phyloP scores from a whole-genome alignment of 2,797 vertebrate genomes.

The Craterocephalus amniculus region DNA sequence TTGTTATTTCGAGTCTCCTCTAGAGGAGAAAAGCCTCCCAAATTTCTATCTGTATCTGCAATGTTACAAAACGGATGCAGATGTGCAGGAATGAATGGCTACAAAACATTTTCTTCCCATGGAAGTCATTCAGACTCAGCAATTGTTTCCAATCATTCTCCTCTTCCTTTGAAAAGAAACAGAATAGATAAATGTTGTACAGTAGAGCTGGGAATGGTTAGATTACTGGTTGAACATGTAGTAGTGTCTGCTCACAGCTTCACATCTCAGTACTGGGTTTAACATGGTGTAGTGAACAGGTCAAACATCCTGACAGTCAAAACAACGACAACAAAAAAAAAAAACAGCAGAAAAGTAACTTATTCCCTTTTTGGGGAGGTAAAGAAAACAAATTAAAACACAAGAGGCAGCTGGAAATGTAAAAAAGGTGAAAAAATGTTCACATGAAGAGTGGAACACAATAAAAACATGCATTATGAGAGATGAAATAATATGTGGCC shows the following conservation, averaged over 20 bases:
- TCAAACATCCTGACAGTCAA: conserved; percentile 15
- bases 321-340: conserved; percentile 9
- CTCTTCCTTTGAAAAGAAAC: conserved; percentile 12
- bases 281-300: conserved; percentile 8
- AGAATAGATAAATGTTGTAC: neutral
- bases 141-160: conserved; percentile 1
- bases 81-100: conserved; percentile 5
- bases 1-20: conserved; percentile 50
- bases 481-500: conserved; percentile 48
- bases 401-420: conserved; percentile 54
- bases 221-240: conserved; percentile 44
- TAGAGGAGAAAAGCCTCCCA: conserved; percentile 39
- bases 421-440: conserved; percentile 25
- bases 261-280: conserved; percentile 19
- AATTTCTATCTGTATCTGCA: conserved; percentile 8
- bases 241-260: conserved; percentile 52
- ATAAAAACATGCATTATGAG: conserved; percentile 46
- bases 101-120: neutral
- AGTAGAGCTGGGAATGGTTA: conserved; percentile 18
- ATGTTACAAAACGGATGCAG: neutral
- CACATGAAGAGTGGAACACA: conserved; percentile 42
- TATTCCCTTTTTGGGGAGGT: neutral
- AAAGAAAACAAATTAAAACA: conserved; percentile 14
- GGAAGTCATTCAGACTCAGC: neutral
- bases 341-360: conserved; percentile 28